These are phyloP conservation scores for Epinotia demarniana DNA, from an alignment of 2,888 invertebrate genomes.

Conservation along the genomic window DNA sequence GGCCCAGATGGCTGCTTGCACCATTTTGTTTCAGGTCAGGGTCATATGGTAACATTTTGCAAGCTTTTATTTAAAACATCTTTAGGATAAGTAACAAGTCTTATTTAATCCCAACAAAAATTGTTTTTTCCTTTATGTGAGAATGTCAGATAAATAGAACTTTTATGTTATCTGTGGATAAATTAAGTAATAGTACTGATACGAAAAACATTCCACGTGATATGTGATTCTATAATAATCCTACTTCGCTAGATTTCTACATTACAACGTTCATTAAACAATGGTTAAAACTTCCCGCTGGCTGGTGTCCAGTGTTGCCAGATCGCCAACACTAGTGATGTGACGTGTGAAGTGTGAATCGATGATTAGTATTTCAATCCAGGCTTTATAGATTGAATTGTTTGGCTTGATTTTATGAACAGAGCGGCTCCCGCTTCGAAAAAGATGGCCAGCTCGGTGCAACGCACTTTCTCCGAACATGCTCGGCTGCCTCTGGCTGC, in stretches of 20 bases:
- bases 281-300: no score
- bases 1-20: slow-evolving; percentile 65
- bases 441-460: slow-evolving; percentile 89
- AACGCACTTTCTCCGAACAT: slow-evolving; percentile 90
- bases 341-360: background rate
- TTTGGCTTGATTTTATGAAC: background rate
- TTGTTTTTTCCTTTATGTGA: no score
- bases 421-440: slow-evolving; percentile 95
- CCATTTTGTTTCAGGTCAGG: slow-evolving; percentile 73
- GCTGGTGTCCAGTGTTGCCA: slow-evolving; percentile 2
- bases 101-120: no score
- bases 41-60: background rate
- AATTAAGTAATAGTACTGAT: no score
- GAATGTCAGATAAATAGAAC: no score
- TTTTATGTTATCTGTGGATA: no score
- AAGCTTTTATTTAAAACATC: no score
- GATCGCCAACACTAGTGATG: background rate
- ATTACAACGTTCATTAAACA: no score
- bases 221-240: no score
- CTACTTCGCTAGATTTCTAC: no score
- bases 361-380: background rate
- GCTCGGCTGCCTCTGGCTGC: slow-evolving; percentile 89
- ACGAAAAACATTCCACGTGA: no score
- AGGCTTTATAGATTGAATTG: background rate
- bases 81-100: no score